Conservation (phyloP, 1,140 invertebrate species). For the Pteromalus puparum region DNA sequence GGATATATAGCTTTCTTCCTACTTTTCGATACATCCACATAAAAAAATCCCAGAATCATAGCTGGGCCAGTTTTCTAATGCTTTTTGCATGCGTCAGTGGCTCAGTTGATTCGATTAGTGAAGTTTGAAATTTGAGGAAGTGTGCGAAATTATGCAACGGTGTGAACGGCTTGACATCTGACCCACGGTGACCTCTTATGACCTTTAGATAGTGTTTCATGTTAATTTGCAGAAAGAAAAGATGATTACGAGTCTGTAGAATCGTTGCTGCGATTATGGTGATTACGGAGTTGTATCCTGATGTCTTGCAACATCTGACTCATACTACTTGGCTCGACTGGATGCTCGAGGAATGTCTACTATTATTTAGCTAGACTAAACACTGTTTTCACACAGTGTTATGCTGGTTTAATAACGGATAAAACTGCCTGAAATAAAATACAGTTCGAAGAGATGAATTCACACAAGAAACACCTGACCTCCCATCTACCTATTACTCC, state of each 20-base stretch:
- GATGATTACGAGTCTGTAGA: neutral
- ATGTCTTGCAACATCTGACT: neutral
- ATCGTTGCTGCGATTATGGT: neutral
- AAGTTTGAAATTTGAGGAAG: neutral
- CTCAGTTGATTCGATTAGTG: neutral
- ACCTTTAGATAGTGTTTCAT: neutral
- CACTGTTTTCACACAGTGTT: neutral
- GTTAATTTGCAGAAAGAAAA: neutral
- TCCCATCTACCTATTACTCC: too few relatives aligned
- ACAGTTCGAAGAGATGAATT: too few relatives aligned
- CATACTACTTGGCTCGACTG: neutral
- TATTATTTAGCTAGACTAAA: neutral
- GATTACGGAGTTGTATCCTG: neutral
- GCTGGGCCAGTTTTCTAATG: neutral
- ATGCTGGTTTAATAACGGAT: neutral
- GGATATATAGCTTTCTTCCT: neutral
- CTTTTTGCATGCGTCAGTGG: neutral
- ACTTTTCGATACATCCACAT: neutral
- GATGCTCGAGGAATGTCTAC: neutral
- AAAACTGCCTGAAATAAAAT: too few relatives aligned
- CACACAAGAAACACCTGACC: too few relatives aligned
- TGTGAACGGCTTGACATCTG: neutral
- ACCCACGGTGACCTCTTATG: neutral
- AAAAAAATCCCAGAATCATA: neutral
- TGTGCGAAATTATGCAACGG: neutral